Conservation (phyloP, 2,113 vertebrate species). For the Triplophysa rosa region DNA sequence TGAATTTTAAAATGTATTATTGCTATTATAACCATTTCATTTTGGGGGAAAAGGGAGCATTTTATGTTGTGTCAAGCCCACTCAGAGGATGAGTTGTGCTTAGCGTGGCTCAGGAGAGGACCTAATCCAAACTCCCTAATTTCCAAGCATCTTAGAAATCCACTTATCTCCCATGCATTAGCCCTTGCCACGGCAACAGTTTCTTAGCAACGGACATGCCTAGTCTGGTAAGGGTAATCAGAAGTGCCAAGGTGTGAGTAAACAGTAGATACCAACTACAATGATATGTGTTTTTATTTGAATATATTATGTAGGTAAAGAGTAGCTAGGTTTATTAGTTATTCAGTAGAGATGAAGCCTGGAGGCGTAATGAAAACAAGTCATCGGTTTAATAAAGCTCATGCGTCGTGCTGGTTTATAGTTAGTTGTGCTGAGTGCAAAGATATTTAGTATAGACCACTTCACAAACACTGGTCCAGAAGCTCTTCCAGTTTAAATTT, state of each 20-base stretch:
- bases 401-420: not conserved
- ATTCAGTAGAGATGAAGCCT: not conserved
- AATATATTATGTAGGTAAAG: not conserved
- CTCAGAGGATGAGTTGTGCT: slow-evolving; percentile 27
- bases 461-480: too few relatives aligned
- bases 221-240: slow-evolving; percentile 46
- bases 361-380: not conserved
- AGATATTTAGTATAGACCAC: too few relatives aligned
- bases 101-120: slow-evolving; percentile 28
- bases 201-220: slow-evolving; percentile 58
- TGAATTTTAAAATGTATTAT: slow-evolving; percentile 5
- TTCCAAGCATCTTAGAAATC: slow-evolving; percentile 44
- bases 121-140: slow-evolving; percentile 41
- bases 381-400: not conserved
- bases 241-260: slow-evolving; percentile 40
- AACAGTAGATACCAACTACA: slow-evolving; percentile 38
- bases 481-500: too few relatives aligned
- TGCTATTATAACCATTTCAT: not conserved
- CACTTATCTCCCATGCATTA: slow-evolving; percentile 47
- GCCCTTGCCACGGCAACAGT: slow-evolving; percentile 49
- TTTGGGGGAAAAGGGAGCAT: not conserved
- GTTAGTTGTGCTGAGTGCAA: too few relatives aligned
- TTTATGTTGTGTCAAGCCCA: slow-evolving; percentile 22
- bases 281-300: slow-evolving; percentile 17
- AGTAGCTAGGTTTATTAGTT: not conserved